Percentiles rank a stretch among this genome's conserved stretches.
These are phyloP conservation scores for Pollenia amentaria DNA, from an alignment of 2,888 invertebrate genomes.

Conservation along the genomic window DNA sequence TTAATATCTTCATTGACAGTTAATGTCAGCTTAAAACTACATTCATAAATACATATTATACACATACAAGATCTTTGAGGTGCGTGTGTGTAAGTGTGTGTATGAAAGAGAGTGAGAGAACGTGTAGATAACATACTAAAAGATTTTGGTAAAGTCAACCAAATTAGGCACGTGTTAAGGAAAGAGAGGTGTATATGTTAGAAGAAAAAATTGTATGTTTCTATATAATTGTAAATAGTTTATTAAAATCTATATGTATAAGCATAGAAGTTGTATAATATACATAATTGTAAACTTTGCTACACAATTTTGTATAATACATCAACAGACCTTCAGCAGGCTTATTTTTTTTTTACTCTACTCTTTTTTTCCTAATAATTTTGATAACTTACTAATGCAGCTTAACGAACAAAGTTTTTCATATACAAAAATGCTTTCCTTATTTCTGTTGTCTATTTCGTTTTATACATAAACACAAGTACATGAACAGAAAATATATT, in stretches of 20 bases:
- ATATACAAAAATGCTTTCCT: conserved; percentile 18
- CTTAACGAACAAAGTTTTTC: conserved; percentile 47
- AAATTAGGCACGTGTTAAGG: background rate
- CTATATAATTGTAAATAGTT: conserved; percentile 8
- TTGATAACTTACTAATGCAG: conserved; percentile 50
- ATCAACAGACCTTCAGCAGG: conserved; percentile 18
- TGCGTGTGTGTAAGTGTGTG: background rate
- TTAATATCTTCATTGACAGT: conserved; percentile 47
- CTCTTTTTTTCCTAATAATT: conserved; percentile 26
- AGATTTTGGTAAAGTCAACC: background rate
- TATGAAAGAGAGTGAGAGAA: background rate
- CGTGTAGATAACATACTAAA: background rate
- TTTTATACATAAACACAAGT: background rate
- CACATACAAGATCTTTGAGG: background rate
- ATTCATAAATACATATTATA: conserved; percentile 1
- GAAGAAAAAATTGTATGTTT: background rate
- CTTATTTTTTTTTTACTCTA: conserved; percentile 35
- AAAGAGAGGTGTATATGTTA: background rate
- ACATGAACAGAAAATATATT: background rate
- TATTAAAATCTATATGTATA: conserved; percentile 8
- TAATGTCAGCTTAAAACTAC: conserved; percentile 21
- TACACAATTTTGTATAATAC: background rate
- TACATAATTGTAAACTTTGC: too few relatives aligned
- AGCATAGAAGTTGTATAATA: background rate
- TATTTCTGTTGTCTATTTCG: background rate